Base-by-base conservation (phyloP, 2,113 vertebrate species). In the Brienomyrus brachyistius region DNA sequence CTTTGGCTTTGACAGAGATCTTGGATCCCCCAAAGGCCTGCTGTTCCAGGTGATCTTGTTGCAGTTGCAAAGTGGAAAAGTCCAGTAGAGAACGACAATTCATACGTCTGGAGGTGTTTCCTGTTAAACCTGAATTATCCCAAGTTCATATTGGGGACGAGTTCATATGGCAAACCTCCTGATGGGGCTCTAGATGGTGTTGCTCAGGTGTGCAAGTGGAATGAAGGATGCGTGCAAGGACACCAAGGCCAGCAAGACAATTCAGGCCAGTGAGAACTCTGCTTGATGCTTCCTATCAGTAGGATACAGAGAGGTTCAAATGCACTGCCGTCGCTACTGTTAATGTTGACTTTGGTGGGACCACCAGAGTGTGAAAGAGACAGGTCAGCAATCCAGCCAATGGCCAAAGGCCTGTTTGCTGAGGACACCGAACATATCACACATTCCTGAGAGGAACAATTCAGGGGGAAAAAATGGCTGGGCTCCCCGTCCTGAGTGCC, bases 401-500 rank as follows among this genome's bases (percentile, higher is more conserved):
- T 43, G 45, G 54, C 77, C 31, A 40, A 51, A 40, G 31, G 66
- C 23, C 62, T 52, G 47, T 92, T 88, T 90, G 89, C 94, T 66
- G 89, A 90, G 86, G 77, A 89, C 90, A 74, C 47, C 87, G 80
- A 35, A 70, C 90, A 92, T 90, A 51, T 83, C 50, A 84, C 88
- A 35, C 90, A 91, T 93, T 92, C 91, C 92, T 94, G 92, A 47
- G 50, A 91, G 93, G 92, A 92, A 52, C 77, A 13, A 89, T 51
- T 74, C 56, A 52, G 48, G 90, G 87, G 90, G 5, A 70, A 92
- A 89, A 90, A 87, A 91, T 91, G 91, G 90, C 91, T 93, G 89
- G 90, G 91, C 91, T 92, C 90, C 88, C 54, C 90, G 91, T 94
- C 93, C 92, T 90, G 88, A 93, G 93, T 94, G 93, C 91, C 89